Conservation (phyloP, 2,113 vertebrate genomes). For the Sardina pilchardus region DNA sequence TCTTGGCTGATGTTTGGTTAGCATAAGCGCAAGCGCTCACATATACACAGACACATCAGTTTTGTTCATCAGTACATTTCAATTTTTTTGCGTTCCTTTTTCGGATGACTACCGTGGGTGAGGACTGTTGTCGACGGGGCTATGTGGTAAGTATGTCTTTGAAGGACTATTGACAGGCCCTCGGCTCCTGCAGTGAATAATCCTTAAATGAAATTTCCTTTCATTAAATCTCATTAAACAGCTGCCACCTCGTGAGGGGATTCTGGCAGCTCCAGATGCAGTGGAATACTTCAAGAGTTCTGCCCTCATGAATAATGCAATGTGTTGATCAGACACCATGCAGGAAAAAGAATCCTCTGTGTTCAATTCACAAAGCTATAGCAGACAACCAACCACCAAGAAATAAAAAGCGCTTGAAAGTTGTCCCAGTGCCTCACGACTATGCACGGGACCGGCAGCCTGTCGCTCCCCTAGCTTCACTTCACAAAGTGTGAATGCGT, state of each 20-base stretch:
- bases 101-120: not conserved
- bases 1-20: not conserved
- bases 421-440: not conserved
- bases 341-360: not conserved
- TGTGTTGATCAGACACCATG: conserved; percentile 7
- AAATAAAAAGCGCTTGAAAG: not conserved
- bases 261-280: not conserved
- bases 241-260: conserved; percentile 9
- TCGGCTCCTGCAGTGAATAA: conserved; percentile 6
- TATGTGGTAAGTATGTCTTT: conserved; percentile 4
- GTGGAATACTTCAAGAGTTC: not conserved
- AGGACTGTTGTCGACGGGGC: not conserved
- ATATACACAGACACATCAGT: not conserved
- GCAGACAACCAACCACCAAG: not conserved
- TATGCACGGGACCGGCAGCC: not conserved
- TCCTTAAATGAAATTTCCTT: conserved; percentile 17
- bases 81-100: not conserved
- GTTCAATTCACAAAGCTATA: conserved; percentile 1
- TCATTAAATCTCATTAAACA: conserved; percentile 19
- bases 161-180: conserved; percentile 4
- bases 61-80: not conserved
- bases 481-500: not conserved
- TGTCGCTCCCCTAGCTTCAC: not conserved
- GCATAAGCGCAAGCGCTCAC: not conserved
- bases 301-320: conserved; percentile 7